Evolutionary conservation across 2,797 vertebrate species (phyloP).

Genomic region (Capromys pilorides): DNA sequence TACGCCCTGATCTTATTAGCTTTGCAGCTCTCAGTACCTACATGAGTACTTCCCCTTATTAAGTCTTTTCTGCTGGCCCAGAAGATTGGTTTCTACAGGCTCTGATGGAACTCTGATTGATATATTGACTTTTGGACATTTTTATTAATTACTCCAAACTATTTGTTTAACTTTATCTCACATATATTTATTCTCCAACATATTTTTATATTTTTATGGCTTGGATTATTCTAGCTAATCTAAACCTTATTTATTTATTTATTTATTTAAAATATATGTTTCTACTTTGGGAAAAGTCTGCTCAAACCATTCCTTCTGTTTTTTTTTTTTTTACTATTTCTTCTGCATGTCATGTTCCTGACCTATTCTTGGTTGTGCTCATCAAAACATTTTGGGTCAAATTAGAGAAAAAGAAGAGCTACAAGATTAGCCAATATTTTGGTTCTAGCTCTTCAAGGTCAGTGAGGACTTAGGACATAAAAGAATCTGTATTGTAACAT

Average conservation of each 20-base stretch:
- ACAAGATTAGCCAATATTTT: no score
- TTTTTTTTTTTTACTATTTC: no score
- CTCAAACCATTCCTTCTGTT: background rate
- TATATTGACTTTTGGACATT: background rate
- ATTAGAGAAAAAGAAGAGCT: no score
- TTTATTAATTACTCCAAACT: background rate
- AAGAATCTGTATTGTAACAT: no score
- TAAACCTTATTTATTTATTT: background rate
- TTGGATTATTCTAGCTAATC: background rate
- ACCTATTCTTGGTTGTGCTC: background rate
- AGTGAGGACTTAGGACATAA: no score
- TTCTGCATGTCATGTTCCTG: background rate
- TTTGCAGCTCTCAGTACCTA: background rate
- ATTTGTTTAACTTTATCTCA: background rate
- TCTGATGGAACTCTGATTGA: background rate
- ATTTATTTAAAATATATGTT: no score
- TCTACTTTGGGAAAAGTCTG: background rate
- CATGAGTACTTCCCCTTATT: background rate
- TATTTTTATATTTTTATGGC: no score
- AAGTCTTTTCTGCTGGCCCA: background rate
- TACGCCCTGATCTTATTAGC: background rate
- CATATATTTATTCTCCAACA: background rate
- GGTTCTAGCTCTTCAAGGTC: no score
- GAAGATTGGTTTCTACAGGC: background rate
- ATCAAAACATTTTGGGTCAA: slow-evolving; percentile 7